Evolutionary conservation across 2,797 vertebrate species (phyloP).

Genomic region (Enteromius treurensis): DNA sequence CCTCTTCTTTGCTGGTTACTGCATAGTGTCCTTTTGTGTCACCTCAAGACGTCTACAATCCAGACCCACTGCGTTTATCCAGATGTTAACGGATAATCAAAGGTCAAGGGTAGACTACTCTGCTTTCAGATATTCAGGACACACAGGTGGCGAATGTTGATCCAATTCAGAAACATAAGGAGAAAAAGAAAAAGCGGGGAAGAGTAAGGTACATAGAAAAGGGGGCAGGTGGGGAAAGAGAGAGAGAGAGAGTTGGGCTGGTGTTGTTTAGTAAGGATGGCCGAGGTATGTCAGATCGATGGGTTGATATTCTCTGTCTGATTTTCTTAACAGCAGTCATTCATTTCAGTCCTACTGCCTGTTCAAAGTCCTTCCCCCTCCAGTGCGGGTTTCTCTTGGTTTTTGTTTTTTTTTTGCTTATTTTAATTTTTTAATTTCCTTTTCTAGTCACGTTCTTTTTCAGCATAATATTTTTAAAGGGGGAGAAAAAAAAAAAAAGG

Average conservation of each 20-base stretch:
- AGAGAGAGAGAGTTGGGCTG: constrained; percentile 7
- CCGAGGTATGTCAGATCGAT: constrained; percentile 50
- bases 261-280: constrained; percentile 48
- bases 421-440: constrained; percentile 80
- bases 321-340: constrained; percentile 77
- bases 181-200: not conserved
- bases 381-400: constrained; percentile 70
- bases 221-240: constrained; percentile 11
- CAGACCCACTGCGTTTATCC: constrained; percentile 31
- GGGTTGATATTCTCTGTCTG: constrained; percentile 40
- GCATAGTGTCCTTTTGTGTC: constrained; percentile 20
- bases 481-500: constrained; percentile 58
- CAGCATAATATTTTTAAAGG: constrained; percentile 79
- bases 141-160: constrained; percentile 4
- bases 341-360: constrained; percentile 81
- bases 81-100: constrained; percentile 21
- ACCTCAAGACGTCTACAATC: constrained; percentile 13
- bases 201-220: not conserved
- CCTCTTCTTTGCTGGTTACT: constrained; percentile 29
- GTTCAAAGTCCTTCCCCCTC: constrained; percentile 83
- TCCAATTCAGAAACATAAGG: not conserved
- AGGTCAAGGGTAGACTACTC: constrained; percentile 2
- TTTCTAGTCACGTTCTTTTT: constrained; percentile 85
- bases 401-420: constrained; percentile 80
- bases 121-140: constrained; percentile 18